A percentile compares a stretch with the other conserved stretches of the same genome.
phyloP scores from a whole-genome alignment of 2,797 vertebrate species.

The Coreius guichenoti region DNA sequence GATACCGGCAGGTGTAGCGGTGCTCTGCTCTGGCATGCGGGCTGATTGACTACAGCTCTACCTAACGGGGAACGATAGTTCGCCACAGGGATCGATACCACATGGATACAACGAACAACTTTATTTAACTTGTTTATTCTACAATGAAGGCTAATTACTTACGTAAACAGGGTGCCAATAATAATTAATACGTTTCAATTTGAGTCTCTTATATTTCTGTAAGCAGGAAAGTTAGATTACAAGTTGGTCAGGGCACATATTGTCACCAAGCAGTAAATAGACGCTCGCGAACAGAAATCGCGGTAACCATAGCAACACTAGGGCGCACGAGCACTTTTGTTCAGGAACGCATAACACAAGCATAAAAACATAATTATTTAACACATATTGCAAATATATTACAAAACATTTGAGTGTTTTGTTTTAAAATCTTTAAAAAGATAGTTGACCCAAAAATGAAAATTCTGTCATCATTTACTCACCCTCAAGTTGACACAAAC shows the following conservation, averaged over 20 bases:
- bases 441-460: neutral
- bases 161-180: neutral
- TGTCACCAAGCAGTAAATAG: neutral
- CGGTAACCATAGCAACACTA: constrained; percentile 12
- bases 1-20: constrained; percentile 33
- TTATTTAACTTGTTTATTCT: constrained; percentile 13
- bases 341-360: neutral
- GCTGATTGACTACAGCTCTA: constrained; percentile 18
- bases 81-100: constrained; percentile 11
- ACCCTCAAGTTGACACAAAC: neutral
- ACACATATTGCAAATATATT: neutral
- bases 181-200: neutral
- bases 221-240: neutral
- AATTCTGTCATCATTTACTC: neutral
- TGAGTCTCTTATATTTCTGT: neutral
- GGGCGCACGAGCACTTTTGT: neutral
- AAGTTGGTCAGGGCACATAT: neutral
- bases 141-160: neutral
- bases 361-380: neutral
- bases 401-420: neutral
- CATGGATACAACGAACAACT: constrained; percentile 4
- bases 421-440: neutral
- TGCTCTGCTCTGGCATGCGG: constrained; percentile 35
- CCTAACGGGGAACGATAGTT: constrained; percentile 1
- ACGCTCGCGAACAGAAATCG: neutral